These are phyloP conservation scores for Agonopterix subpropinquella DNA, from an alignment of 2,888 invertebrate genomes.

Conservation along the genomic window DNA sequence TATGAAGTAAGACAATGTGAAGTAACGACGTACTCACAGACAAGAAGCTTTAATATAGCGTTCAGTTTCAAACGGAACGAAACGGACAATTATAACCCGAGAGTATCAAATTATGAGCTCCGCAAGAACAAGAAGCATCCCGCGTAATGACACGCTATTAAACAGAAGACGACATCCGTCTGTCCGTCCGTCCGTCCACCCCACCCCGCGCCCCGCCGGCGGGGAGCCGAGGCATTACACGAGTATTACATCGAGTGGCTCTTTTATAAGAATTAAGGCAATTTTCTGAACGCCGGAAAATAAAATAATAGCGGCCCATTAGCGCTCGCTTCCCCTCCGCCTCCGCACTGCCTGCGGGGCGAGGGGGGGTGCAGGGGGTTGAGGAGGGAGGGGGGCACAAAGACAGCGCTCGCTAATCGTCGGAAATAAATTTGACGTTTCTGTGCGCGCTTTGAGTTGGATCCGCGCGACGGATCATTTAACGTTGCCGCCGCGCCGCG, in stretches of 20 bases:
- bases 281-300: slow-evolving; percentile 62
- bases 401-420: slow-evolving; percentile 28
- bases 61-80: too few species aligned
- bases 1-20: too few species aligned
- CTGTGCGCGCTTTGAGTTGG: slow-evolving; percentile 32
- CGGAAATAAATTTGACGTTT: slow-evolving; percentile 39
- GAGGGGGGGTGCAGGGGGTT: not conserved
- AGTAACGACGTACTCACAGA: too few species aligned
- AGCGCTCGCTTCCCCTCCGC: slow-evolving; percentile 21
- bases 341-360: too few species aligned
- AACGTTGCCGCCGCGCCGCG: slow-evolving; percentile 16
- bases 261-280: slow-evolving; percentile 45
- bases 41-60: too few species aligned
- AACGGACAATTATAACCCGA: too few species aligned
- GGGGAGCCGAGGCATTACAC: not conserved
- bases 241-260: slow-evolving; percentile 6
- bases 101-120: too few species aligned
- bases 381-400: slow-evolving; percentile 18
- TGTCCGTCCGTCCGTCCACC: not conserved
- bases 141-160: too few species aligned
- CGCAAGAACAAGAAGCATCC: too few species aligned
- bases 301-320: slow-evolving; percentile 65
- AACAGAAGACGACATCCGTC: not conserved
- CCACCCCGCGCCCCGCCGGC: not conserved
- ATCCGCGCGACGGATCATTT: slow-evolving; percentile 31